A percentile compares a stretch with the other conserved stretches of the same genome.
Evolutionary conservation across 2,113 vertebrate genomes (phyloP).

Genomic region (Albula glossodonta): DNA sequence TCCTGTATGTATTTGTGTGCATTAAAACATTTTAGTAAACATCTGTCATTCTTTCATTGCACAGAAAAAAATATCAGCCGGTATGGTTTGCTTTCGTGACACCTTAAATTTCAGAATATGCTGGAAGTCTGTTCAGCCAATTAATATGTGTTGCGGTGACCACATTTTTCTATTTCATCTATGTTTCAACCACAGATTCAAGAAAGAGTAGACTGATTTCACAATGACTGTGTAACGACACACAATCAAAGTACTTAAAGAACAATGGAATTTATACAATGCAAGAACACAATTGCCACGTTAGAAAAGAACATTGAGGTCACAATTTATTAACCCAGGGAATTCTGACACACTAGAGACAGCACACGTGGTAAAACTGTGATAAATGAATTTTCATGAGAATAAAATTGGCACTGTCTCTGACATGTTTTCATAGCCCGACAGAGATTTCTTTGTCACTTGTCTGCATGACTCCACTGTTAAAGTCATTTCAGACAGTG

Average conservation of each 20-base stretch:
- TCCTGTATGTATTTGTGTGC: conserved; percentile 84
- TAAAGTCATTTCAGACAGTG: background rate
- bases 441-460: background rate
- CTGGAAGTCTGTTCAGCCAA: conserved; percentile 1
- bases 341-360: background rate
- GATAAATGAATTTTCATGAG: background rate
- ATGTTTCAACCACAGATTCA: background rate
- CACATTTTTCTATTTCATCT: background rate
- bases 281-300: background rate
- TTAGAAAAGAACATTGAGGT: background rate
- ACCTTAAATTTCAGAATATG: conserved; percentile 7
- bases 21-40: conserved; percentile 58
- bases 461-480: background rate
- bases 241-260: background rate
- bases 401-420: background rate
- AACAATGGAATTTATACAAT: too few species aligned
- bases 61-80: background rate
- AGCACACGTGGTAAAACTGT: background rate
- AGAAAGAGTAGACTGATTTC: background rate
- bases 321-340: background rate
- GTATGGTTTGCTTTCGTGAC: conserved; percentile 1
- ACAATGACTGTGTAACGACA: background rate
- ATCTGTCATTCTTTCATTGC: conserved; percentile 44
- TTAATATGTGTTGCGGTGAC: background rate
- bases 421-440: background rate